phyloP scores from a whole-genome alignment of 2,113 vertebrate genomes.

The Oostethus manadensis region DNA sequence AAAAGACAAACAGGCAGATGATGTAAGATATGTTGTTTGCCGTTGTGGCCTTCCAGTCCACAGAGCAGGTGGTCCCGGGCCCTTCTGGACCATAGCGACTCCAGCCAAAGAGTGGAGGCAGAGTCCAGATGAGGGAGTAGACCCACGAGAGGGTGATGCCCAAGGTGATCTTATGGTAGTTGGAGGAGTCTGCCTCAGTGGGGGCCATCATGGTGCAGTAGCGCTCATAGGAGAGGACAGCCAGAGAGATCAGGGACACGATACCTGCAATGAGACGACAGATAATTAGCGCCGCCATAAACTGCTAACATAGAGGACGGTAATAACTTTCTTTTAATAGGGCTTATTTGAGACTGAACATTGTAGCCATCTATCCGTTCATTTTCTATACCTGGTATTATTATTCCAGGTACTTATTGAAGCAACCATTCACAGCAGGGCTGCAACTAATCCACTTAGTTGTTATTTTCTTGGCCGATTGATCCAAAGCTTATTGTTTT shows the following conservation, averaged over 20 bases:
- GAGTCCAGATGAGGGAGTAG: slow-evolving; percentile 76
- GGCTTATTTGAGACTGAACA: no score
- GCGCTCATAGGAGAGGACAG: slow-evolving; percentile 78
- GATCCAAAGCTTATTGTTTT: no score
- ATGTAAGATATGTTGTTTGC: slow-evolving; percentile 74
- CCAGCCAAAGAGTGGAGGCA: slow-evolving; percentile 77
- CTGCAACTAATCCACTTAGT: no score
- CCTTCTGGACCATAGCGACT: slow-evolving; percentile 78
- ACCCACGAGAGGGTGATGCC: slow-evolving; percentile 75
- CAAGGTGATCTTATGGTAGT: slow-evolving; percentile 70
- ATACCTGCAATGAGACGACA: slow-evolving; percentile 60
- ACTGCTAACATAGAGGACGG: background rate
- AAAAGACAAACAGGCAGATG: slow-evolving; percentile 78
- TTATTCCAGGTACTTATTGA: no score
- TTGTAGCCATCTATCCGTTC: no score
- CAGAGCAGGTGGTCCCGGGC: slow-evolving; percentile 77
- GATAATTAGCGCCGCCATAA: background rate
- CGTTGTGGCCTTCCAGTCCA: slow-evolving; percentile 76
- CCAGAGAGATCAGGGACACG: slow-evolving; percentile 77
- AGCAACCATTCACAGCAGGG: no score
- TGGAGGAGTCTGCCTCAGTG: slow-evolving; percentile 72
- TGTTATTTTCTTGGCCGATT: no score
- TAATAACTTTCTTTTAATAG: background rate
- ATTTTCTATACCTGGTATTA: no score
- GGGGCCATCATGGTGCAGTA: slow-evolving; percentile 74